A percentile compares a stretch with the other conserved stretches of the same genome.
Evolutionary conservation across 1,140 invertebrate genomes (phyloP).

Genomic region (Drosophila funebris): DNA sequence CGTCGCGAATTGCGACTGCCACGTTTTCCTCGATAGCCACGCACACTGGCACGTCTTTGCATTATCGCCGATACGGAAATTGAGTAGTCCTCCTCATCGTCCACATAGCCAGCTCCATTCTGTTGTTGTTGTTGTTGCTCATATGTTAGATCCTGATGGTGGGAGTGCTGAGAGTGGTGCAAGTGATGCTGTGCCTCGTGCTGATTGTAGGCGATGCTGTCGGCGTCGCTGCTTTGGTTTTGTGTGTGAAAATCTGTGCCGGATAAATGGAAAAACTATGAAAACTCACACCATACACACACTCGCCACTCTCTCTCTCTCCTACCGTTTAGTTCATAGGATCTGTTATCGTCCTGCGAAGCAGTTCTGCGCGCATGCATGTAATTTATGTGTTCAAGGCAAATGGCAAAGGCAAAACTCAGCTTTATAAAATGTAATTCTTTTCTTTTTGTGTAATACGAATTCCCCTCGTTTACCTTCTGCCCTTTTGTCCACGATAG

Average conservation of each 20-base stretch:
- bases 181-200: slow-evolving; percentile 26
- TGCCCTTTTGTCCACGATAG: slow-evolving; percentile 55
- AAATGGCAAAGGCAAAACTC: no score
- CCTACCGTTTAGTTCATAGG: slow-evolving; percentile 64
- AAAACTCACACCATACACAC: neutral
- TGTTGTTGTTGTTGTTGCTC: slow-evolving; percentile 33
- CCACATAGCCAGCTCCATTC: slow-evolving; percentile 60
- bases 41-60: slow-evolving; percentile 88
- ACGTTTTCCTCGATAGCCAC: slow-evolving; percentile 85
- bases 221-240: slow-evolving; percentile 68
- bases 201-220: slow-evolving; percentile 44
- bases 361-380: slow-evolving; percentile 49
- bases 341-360: slow-evolving; percentile 68
- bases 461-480: slow-evolving; percentile 55
- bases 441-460: no score
- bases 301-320: neutral
- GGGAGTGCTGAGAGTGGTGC: neutral
- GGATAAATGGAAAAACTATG: neutral
- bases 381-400: slow-evolving; percentile 11
- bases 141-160: slow-evolving; percentile 5
- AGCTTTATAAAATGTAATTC: neutral
- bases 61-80: slow-evolving; percentile 92
- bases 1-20: slow-evolving; percentile 85
- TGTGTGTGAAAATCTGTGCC: slow-evolving; percentile 59
- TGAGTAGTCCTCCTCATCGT: slow-evolving; percentile 91